These are phyloP conservation scores for Zeugodacus cucurbitae DNA, from an alignment of 1,140 invertebrate species.

Conservation along the genomic window DNA sequence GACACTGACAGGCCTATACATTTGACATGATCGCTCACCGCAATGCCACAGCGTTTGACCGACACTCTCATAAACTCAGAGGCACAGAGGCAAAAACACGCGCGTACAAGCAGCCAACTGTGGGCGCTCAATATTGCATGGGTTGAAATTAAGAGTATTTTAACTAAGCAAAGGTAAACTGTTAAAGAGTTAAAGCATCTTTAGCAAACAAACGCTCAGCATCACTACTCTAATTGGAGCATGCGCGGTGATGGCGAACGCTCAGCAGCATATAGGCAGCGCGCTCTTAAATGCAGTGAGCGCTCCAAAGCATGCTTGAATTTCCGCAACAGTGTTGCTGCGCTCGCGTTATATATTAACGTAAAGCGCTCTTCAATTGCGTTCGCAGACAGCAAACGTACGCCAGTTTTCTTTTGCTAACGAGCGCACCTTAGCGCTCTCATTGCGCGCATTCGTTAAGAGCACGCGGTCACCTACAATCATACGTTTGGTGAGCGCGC, in stretches of 20 bases:
- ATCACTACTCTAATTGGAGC: not conserved
- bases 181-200: not conserved
- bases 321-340: not conserved
- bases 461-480: not conserved
- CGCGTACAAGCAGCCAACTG: not conserved
- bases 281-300: not conserved
- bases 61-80: not conserved
- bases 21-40: conserved; percentile 34
- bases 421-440: not conserved
- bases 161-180: not conserved
- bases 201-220: not conserved
- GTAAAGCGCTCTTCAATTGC: not conserved
- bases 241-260: not conserved
- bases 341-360: not conserved
- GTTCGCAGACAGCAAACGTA: not conserved
- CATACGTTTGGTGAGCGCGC: not conserved
- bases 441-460: not conserved
- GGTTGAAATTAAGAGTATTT: not conserved
- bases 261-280: not conserved
- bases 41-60: not conserved
- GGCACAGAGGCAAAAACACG: not conserved
- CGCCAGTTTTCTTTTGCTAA: not conserved
- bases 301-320: not conserved
- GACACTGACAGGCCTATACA: conserved; percentile 1
- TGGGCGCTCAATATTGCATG: not conserved